These are phyloP conservation scores for Prunella himalayana DNA, from an alignment of 2,113 vertebrate genomes.

Conservation along the genomic window DNA sequence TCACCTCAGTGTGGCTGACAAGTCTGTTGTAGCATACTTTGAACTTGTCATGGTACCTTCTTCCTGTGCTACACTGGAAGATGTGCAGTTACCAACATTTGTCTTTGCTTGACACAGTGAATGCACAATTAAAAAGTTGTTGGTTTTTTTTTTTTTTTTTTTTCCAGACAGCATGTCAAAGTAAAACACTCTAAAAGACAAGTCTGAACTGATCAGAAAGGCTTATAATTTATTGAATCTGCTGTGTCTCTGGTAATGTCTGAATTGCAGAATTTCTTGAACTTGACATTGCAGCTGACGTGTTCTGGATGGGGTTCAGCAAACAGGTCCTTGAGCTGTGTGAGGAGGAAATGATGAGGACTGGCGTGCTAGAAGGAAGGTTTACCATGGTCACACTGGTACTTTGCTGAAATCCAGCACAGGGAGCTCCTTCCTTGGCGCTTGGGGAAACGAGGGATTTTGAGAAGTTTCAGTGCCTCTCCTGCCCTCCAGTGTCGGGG, in stretches of 20 bases:
- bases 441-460: not conserved
- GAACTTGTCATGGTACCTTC: not conserved
- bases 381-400: not conserved
- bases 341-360: not conserved
- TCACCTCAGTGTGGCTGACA: not conserved
- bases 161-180: not conserved
- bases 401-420: not conserved
- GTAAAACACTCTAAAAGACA: not conserved
- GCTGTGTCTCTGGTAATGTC: not conserved
- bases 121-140: not conserved
- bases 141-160: not conserved
- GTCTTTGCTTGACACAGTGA: not conserved
- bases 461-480: not conserved
- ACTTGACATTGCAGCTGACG: not conserved
- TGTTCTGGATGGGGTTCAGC: not conserved
- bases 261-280: not conserved
- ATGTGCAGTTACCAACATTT: not conserved
- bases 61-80: not conserved
- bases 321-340: not conserved
- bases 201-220: not conserved
- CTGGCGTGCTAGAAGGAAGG: rapidly evolving
- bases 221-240: not conserved
- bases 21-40: not conserved
- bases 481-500: not conserved
- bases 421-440: not conserved